Base-by-base conservation (phyloP, 2,113 vertebrate genomes). In the Nibea albiflora region DNA sequence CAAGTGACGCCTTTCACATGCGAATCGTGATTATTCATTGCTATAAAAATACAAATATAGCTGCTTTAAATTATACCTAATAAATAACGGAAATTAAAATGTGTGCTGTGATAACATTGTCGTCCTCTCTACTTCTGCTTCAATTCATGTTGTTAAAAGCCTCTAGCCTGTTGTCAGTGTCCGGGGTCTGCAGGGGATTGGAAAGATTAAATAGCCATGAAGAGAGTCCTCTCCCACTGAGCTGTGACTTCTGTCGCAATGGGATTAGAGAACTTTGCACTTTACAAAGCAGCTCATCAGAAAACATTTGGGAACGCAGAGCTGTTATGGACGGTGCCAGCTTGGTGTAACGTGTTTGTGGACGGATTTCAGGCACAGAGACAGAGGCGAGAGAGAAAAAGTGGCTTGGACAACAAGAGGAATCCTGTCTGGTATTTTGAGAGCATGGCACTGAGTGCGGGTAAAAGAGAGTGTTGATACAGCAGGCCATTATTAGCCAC, bases 191-290 rank as follows among this genome's bases (percentile, higher is more conserved):
- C 50, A 47, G 63, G 76, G 88, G 86, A 88, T 70, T 79, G 76
- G 75, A 83, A 79, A 87, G 87, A 83, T 85, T 85, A 87, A 88
- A 89, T 31, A 60, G 81, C 78, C 68, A 78, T 86, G 85, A 86
- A 73, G 81, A 68, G 73, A 82, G 84, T 80, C 69, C 31, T 75
- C 65, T 67, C 60, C 62, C 65, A 80, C 80, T 79, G 81, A 90
- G 83, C 86, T 88, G 64, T 90, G 88, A 80, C 77, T 79, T 81
- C 63, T 70, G 28, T 63, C 71, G 67, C 74, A 39, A 80, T 64
- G 56, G 88, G 79, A 90, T 89, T 90, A 89, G 72, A 72, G 79
- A 85, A 86, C 85, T 83, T 84, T 87, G 84, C 85, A 90, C 88
- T 90, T 86, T 85, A 87, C 82, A 88, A 75, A 90, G 89, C 84